Base-by-base conservation (phyloP, 2,113 vertebrate genomes). In the Calypte anna region DNA sequence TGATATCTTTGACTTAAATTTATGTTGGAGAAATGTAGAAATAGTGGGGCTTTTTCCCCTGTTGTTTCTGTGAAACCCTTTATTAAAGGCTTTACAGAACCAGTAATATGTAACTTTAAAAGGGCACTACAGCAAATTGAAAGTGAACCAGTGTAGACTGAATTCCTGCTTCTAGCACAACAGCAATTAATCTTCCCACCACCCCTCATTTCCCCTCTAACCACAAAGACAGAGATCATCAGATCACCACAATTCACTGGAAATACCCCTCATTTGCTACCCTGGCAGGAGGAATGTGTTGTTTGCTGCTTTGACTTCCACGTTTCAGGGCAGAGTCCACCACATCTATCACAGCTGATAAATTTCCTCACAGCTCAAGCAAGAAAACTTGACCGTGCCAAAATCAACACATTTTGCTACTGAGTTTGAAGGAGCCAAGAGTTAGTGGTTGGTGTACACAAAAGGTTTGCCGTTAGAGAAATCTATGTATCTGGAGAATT, bases 301-400 rank as follows among this genome's bases (percentile, higher is more conserved):
- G 22, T 50, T 51, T 63, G 36, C 61, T 72, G 69, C 38, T 81
- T 58, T 44, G 50, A 69, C 38, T 36, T 58, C 77, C 38, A 83
- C 13, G 2, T 83, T 75, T 86, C 66, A 51, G 91, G 78, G 66
- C 95, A 94, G 93, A 94, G 93, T 95, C 63, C 83, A 78, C 23
- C 44, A 68, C 2, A 43, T 46, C 28, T 79, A 11, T 53, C 77
- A n/a, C 14, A 53, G 17, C n/a, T 16, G 63, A 53, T 44, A 74
- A 36, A 15, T 64, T 51, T 9, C 50, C 46, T 31, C 14, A 10
- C 40, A 40, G 40, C 40, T 40, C 9, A 19, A 31, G n/a, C 4
- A 20, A 83, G 7, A 40, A 40, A 46, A 28, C 81, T 3, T 1
- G 31, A 7, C 19, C 9, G 13, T 6, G 3, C 25, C 30, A 66